A percentile compares a stretch with the other conserved stretches of the same genome.
Evolutionary conservation across 2,797 vertebrate genomes (phyloP).

Genomic region (Capromys pilorides): DNA sequence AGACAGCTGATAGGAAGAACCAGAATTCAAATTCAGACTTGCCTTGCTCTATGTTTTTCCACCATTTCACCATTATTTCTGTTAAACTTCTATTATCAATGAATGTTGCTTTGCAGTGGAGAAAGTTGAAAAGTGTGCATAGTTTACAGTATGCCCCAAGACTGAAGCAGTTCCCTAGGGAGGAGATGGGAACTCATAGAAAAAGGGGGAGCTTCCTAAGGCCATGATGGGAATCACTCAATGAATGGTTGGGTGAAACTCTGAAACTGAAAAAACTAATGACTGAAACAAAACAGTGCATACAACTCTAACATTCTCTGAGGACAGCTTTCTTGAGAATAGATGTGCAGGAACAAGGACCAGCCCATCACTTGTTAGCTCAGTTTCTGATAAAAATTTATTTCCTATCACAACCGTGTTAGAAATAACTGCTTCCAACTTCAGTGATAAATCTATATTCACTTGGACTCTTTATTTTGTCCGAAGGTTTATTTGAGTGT

Average conservation of each 20-base stretch:
- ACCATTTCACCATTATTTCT: not conserved
- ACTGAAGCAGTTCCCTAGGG: slow-evolving; percentile 26
- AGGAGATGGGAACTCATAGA: not conserved
- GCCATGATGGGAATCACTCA: not conserved
- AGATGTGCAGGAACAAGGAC: not conserved
- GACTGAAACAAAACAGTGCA: not conserved
- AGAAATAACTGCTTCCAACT: slow-evolving; percentile 58
- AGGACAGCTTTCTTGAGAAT: not conserved
- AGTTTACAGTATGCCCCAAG: not conserved
- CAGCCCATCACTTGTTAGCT: slow-evolving; percentile 50
- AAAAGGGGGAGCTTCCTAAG: not conserved
- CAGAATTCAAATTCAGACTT: not conserved
- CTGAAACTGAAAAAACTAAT: not conserved
- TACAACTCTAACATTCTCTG: not conserved
- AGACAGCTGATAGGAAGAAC: not conserved
- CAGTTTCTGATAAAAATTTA: slow-evolving; percentile 44
- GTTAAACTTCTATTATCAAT: not conserved
- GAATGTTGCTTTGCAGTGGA: slow-evolving; percentile 8
- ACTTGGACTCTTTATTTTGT: slow-evolving; percentile 49
- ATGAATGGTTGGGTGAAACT: not conserved
- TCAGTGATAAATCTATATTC: slow-evolving; percentile 54
- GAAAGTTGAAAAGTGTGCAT: slow-evolving; percentile 4
- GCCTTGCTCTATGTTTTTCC: not conserved
- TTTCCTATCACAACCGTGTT: slow-evolving; percentile 13
- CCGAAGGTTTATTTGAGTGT: slow-evolving; percentile 32